Evolutionary conservation across 2,113 vertebrate genomes (phyloP), one percentile per base, ranked within the genome.

Genomic region (Cyphomyrus plagiostoma): DNA sequence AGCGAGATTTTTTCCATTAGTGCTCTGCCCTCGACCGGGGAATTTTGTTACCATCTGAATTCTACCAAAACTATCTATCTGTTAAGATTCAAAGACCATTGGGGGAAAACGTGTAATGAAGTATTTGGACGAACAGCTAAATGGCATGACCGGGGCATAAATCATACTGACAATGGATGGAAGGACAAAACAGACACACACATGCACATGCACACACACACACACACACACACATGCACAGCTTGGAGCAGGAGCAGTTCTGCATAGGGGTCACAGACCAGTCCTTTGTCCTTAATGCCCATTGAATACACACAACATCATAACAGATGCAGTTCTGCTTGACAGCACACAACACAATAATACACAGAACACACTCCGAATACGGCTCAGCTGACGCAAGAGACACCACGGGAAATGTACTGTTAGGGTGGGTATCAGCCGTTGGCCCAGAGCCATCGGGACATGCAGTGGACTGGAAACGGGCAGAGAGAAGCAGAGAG

Each of bases 1-100:
- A 96, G 94, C 90, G 92, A 92, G 90, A 93, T 53, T 92, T 94
- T 93, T 94, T 93, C 94, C 95, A 94, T 94, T 93, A 95, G 93
- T 93, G 90, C 92, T 93, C 93, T 92, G 92, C 92, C 93, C 92
- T 92, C 90, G 91, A 93, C 92, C 87, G 90, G 93, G 74, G 92
- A 91, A 94, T 92, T 93, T 94, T 91, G 26, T 30, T 86, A 49
- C 87, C 56, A 42, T 86, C 66, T 91, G 86, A 77, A 52, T 83
- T 88, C 35, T 74, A 21, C 56, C 49, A 39, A 66, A 80, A 66
- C 50, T 87, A 46, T 48, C 58, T 88, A 35, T 49, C 45, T 50
- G 35, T 21, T 88, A 70, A 82, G 56, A 83, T 87, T 77, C 13
- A 9, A 17, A n/a, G 82, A 82, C 48, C 30, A 3, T 21, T 35